Evolutionary conservation across 2,888 invertebrate genomes (phyloP).

Genomic region (Caenorhabditis sp.): DNA sequence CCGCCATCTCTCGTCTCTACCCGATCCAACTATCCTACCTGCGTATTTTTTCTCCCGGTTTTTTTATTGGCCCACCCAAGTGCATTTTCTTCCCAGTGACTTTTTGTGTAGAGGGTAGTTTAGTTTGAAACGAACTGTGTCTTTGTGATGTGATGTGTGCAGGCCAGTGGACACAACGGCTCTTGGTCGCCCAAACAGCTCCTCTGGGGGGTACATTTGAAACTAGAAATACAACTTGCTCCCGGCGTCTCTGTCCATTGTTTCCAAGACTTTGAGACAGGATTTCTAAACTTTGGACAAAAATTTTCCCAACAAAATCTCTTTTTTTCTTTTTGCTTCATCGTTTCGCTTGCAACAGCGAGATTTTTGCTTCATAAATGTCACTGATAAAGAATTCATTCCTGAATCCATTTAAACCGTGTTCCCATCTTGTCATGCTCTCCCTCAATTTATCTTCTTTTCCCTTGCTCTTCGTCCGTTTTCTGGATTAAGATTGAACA

Average conservation of each 20-base stretch:
- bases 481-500: constrained; percentile 13
- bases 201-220: constrained; percentile 37
- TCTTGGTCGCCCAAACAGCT: constrained; percentile 33
- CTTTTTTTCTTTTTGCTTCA: too few relatives aligned
- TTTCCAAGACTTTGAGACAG: background rate
- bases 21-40: constrained; percentile 35
- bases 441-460: background rate
- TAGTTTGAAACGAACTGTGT: constrained; percentile 10
- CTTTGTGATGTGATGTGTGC: constrained; percentile 15
- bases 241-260: constrained; percentile 9
- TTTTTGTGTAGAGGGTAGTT: background rate
- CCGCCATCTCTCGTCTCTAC: constrained; percentile 22
- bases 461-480: background rate
- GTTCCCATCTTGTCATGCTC: constrained; percentile 12
- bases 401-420: too few relatives aligned
- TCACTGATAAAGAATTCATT: too few relatives aligned
- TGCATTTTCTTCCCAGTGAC: background rate
- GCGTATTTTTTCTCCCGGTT: constrained; percentile 32
- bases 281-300: background rate
- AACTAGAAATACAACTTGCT: constrained; percentile 2
- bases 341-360: too few relatives aligned
- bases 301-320: too few relatives aligned
- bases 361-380: too few relatives aligned
- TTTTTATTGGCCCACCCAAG: constrained; percentile 7
- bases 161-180: constrained; percentile 34